Evolutionary conservation across 2,113 vertebrate genomes (phyloP), one percentile per base, ranked within the genome.

Genomic region (Nyctibius bracteatus): DNA sequence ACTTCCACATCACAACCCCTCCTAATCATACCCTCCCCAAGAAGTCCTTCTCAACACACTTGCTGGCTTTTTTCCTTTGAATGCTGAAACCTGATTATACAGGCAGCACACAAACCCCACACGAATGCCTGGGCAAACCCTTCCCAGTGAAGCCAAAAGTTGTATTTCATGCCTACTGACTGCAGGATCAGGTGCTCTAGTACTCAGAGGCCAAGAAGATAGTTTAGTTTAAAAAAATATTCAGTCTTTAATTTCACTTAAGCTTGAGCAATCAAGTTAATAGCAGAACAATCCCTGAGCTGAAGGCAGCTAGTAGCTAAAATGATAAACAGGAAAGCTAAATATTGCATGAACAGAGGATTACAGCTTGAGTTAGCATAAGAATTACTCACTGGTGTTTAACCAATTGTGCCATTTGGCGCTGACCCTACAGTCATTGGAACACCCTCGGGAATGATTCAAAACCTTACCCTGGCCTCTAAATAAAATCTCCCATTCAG

Each of bases 401-500:
- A 72, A 86, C n/a, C 84, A 92, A 33, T 12, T 88, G 44, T 72
- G 70, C 35, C 9, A 12, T 73, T 57, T 90, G 39, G 86, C 6
- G 5, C 49, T 7, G 10, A 90, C 58, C 70, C 51, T 79, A 57
- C 23, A 54, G 49, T 85, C 74, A 93, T 57, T 18, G 6, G 47
- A 35, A 78, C 12, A 46, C 59, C 52, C n/a, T 41, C 49, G 44
- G 55, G 83, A 78, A 96, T 71, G 19, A 96, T 51, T 70, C 79
- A 93, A 84, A 96, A 94, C 21, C 82, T 92, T 52, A 87, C 86
- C 61, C 86, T 72, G 37, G 52, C 58, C 91, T 96, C 77, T 55
- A 95, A 96, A 96, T 66, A 93, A 86, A 92, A 70, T 24, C 22
- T 35, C 18, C 21, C 47, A 51, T 72, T 66, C 51, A 66, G 46